Conservation (phyloP, 2,113 vertebrate species). For the Eidolon helvum region DNA sequence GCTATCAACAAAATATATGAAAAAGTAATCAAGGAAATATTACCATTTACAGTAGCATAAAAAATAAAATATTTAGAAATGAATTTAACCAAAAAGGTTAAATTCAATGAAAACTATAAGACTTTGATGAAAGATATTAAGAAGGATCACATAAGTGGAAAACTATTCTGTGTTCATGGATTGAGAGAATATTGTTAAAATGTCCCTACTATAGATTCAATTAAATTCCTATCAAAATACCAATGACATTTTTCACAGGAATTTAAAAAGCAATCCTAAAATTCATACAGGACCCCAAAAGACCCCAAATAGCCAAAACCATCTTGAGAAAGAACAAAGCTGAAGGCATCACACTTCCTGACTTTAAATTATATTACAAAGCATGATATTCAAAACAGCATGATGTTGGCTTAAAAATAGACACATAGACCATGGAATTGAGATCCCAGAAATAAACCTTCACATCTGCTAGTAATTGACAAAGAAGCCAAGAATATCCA, state of each 20-base stretch:
- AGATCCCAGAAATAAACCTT: background rate
- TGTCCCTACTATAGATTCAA: background rate
- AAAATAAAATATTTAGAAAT: background rate
- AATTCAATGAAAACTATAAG: background rate
- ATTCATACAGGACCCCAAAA: background rate
- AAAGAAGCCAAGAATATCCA: background rate
- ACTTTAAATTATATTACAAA: background rate
- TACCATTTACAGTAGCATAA: background rate
- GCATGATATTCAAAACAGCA: background rate
- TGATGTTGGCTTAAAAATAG: background rate
- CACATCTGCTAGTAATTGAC: background rate
- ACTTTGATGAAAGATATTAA: background rate
- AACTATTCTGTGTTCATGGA: background rate
- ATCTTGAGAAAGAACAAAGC: background rate
- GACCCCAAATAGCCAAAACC: background rate
- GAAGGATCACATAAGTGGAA: background rate
- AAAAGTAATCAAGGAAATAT: background rate
- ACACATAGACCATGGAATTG: background rate
- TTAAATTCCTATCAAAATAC: background rate
- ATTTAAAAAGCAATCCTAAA: background rate
- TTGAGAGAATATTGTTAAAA: background rate
- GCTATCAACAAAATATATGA: background rate
- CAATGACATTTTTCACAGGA: background rate
- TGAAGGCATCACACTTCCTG: background rate
- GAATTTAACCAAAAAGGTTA: background rate